Evolutionary conservation across 2,797 vertebrate genomes (phyloP), one percentile per base, ranked within the genome.

Genomic region (Odontamblyopus lacepedii): DNA sequence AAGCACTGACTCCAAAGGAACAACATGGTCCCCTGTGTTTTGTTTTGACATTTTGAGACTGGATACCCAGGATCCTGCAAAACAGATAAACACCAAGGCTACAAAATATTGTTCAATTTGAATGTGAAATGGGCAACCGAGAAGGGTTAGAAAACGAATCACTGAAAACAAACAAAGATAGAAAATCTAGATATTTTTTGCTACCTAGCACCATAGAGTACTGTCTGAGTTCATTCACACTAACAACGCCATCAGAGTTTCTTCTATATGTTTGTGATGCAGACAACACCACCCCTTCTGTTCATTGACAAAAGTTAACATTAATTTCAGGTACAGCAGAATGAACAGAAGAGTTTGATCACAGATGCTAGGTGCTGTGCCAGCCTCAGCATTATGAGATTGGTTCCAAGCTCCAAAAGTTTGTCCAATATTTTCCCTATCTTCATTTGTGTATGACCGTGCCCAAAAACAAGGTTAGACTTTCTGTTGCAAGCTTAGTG

Each of bases 31-130:
- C n/a, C n/a, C 55, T 12, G 55, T 57, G 55, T 32, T 29, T 29
- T 61, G 30, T 32, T 61, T 32, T 57, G 23, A 57, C 55, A 57
- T 57, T 57, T 57, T 57, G n/a, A 57, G 55, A 57, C 12, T 26
- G 55, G 23, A 57, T 57, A 11, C 3, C 3, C 12, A 57, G 23
- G 55, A 26, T 26, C 11, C 55, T 57, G 55, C 55, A 26, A 57
- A 57, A 56, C 23, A 57, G 9, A 23, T 13, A 57, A 57, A 26
- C 53, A 56, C n/a, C 9, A 12, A 44, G 41, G 41, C 44, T 26
- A 57, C 23, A 57, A 23, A 57, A 26, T 26, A 57, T 57, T 26
- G 15, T 48, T 48, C 7, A 11, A 9, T 26, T 26, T 56, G 7
- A 56, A 56, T 56, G 8, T 23, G 55, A 56, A 23, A 23, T 55